Evolutionary conservation across 2,888 invertebrate species (phyloP).

Genomic region (Stenchaetothrips biformis): DNA sequence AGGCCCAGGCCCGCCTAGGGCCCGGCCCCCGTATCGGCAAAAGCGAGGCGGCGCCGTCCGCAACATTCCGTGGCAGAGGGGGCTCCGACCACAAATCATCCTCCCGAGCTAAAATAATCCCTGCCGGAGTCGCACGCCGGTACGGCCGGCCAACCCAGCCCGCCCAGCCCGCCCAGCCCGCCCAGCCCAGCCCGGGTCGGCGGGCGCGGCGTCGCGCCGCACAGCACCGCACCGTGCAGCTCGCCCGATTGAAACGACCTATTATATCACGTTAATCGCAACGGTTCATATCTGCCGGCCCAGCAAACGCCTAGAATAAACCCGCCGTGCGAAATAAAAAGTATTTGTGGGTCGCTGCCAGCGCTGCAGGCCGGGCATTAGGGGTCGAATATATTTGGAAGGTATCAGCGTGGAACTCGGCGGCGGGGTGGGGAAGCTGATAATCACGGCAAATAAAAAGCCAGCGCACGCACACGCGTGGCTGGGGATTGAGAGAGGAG

Average conservation of each 20-base stretch:
- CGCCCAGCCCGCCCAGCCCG: no score
- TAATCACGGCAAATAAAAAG: no score
- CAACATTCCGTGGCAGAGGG: background rate
- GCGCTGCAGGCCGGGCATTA: no score
- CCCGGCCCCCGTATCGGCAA: background rate
- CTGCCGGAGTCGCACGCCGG: background rate
- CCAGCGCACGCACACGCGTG: no score
- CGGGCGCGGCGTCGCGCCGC: no score
- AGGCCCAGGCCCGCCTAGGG: no score
- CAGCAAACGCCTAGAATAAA: slow-evolving; percentile 4
- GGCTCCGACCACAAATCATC: background rate
- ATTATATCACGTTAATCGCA: slow-evolving; percentile 5
- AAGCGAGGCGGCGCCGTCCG: background rate
- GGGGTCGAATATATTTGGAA: no score
- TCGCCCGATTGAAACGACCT: background rate
- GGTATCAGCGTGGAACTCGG: no score
- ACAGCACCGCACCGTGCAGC: no score
- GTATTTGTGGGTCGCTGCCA: background rate
- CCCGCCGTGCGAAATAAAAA: background rate
- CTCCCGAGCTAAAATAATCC: background rate
- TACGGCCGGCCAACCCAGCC: background rate
- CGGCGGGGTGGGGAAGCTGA: no score
- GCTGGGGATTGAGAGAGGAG: no score
- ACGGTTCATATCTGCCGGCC: slow-evolving; percentile 2
- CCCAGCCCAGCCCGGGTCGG: no score